Conservation (phyloP, 2,113 vertebrate species). For the Neomonachus schauinslandi region DNA sequence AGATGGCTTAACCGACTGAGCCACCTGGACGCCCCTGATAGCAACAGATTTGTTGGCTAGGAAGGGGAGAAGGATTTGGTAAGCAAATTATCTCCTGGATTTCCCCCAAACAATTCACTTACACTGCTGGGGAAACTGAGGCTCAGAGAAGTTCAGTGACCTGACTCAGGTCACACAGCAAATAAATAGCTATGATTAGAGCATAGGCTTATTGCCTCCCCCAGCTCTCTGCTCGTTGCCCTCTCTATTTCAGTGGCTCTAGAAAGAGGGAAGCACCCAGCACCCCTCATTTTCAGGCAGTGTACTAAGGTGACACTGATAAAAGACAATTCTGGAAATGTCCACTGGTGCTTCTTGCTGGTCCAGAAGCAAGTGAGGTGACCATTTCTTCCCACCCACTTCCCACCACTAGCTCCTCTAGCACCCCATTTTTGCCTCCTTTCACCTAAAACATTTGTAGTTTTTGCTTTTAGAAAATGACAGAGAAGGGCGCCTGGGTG, state of each 20-base stretch:
- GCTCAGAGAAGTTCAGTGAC: background rate
- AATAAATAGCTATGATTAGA: background rate
- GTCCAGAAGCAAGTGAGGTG: background rate
- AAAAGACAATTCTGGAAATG: background rate
- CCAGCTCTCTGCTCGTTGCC: background rate
- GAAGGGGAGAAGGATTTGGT: background rate
- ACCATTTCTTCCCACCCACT: background rate
- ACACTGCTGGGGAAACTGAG: constrained; percentile 11
- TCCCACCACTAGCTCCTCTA: background rate
- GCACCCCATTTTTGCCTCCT: background rate
- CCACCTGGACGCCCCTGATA: background rate
- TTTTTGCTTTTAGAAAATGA: background rate
- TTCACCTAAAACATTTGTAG: background rate
- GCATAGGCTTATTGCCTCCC: background rate
- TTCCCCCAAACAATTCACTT: background rate
- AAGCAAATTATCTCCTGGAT: background rate
- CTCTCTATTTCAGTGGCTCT: background rate
- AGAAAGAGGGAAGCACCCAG: background rate
- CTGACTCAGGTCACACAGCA: background rate
- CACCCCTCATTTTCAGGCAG: background rate
- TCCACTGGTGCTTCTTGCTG: background rate
- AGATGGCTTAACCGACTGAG: background rate
- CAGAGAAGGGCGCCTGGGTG: background rate
- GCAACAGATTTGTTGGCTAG: background rate
- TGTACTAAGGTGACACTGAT: background rate